Percentiles rank a stretch among this genome's conserved stretches.
phyloP scores from a whole-genome alignment of 2,797 vertebrate genomes.

The Catamblyrhynchus diadema region DNA sequence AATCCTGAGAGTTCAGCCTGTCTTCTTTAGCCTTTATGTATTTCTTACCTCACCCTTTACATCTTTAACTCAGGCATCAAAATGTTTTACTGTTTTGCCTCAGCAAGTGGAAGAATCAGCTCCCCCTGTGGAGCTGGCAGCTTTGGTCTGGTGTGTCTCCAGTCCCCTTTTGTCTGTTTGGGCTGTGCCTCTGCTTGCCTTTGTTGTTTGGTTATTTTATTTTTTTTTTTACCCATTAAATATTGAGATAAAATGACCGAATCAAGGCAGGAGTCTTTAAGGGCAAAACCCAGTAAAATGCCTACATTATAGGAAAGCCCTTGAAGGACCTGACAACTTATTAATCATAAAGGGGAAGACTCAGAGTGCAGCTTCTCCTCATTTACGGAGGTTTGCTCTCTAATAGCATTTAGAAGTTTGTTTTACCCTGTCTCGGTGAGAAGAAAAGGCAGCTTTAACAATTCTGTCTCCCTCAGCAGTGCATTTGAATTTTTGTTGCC shows the following conservation, averaged over 20 bases:
- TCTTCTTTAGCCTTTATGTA: not conserved
- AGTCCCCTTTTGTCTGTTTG: not conserved
- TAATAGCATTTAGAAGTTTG: conserved; percentile 44
- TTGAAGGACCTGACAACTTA: conserved; percentile 2
- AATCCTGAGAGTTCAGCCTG: not conserved
- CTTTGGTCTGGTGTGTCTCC: not conserved
- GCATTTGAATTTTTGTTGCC: conserved; percentile 55
- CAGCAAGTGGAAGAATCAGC: not conserved
- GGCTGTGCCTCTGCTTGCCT: not conserved
- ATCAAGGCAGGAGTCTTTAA: conserved; percentile 15
- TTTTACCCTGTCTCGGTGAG: conserved; percentile 26
- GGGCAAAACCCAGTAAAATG: not conserved
- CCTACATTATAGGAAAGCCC: not conserved
- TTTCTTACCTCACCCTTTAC: not conserved
- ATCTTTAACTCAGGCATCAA: not conserved
- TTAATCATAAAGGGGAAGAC: conserved; percentile 21
- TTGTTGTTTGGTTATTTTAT: not conserved
- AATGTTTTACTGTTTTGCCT: not conserved
- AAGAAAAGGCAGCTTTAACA: conserved; percentile 58
- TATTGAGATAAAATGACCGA: not conserved
- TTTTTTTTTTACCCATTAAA: not conserved
- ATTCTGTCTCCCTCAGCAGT: conserved; percentile 61
- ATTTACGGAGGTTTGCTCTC: conserved; percentile 11
- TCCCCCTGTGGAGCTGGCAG: not conserved
- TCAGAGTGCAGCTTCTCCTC: not conserved